A percentile compares a stretch with the other conserved stretches of the same genome.
Conservation (phyloP, 2,888 invertebrate genomes). For the Strigamia maritima region DNA sequence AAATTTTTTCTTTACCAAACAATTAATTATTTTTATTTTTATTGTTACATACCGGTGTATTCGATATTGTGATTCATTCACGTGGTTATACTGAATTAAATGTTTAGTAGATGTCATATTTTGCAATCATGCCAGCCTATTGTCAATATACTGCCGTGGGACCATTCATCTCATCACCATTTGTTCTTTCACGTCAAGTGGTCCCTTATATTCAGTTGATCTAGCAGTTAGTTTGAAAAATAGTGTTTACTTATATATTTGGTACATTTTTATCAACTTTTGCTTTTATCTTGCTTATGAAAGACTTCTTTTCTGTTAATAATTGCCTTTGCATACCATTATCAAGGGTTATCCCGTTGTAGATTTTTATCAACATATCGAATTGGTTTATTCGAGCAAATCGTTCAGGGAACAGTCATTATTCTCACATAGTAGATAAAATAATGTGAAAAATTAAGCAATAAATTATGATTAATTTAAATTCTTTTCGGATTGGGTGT, state of each 20-base stretch:
- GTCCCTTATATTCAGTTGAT: not conserved
- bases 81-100: not conserved
- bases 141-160: slow-evolving; percentile 5
- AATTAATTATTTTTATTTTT: not conserved
- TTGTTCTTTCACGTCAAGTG: not conserved
- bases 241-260: not conserved
- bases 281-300: not conserved
- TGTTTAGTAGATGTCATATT: not conserved
- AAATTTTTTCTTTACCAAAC: not conserved
- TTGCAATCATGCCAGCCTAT: not conserved
- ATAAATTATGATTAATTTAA: not conserved
- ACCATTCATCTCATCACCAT: not conserved
- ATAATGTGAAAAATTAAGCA: not conserved
- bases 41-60: not conserved
- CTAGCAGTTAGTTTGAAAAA: not conserved
- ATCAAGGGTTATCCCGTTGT: not conserved
- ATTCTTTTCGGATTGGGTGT: no score
- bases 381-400: not conserved
- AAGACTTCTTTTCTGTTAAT: not conserved
- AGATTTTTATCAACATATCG: slow-evolving; percentile 10
- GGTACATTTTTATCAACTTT: not conserved
- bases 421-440: not conserved
- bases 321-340: not conserved
- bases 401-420: not conserved
- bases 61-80: not conserved